phyloP scores from a whole-genome alignment of 2,113 vertebrate genomes.

The Addax nasomaculatus region DNA sequence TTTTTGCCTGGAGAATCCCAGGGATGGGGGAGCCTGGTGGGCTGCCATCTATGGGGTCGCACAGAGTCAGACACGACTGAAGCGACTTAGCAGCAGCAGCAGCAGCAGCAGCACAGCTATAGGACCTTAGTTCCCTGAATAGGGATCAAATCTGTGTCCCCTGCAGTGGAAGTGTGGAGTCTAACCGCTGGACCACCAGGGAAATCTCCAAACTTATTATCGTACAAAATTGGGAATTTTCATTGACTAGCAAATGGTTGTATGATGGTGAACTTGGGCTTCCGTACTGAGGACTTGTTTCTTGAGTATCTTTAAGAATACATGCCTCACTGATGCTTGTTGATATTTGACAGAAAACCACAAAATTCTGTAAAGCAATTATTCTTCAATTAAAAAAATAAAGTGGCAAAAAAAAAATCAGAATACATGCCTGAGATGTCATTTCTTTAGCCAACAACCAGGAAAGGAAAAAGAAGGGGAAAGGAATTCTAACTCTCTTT shows the following conservation, averaged over 20 bases:
- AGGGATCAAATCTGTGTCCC: neutral
- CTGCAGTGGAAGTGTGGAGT: neutral
- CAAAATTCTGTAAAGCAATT: neutral
- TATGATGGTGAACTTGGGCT: neutral
- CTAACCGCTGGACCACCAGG: neutral
- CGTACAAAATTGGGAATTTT: neutral
- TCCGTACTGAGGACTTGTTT: neutral
- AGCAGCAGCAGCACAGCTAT: no score
- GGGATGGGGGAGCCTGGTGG: no score
- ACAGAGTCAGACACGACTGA: no score
- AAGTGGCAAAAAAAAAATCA: neutral
- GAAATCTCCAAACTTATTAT: neutral
- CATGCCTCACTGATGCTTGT: neutral
- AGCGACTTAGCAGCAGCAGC: no score
- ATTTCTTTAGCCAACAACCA: neutral
- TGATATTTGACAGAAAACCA: neutral
- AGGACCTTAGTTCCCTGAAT: neutral
- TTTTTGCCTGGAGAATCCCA: no score
- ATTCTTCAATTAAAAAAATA: neutral
- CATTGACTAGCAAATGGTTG: neutral
- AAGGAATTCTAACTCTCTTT: neutral
- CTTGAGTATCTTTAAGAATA: neutral
- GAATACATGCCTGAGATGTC: neutral
- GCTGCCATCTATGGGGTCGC: no score
- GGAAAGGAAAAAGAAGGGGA: neutral